A percentile compares a stretch with the other conserved stretches of the same genome.
These are phyloP conservation scores for Dendropsophus ebraccatus DNA, from an alignment of 2,113 vertebrate species.

Conservation along the genomic window DNA sequence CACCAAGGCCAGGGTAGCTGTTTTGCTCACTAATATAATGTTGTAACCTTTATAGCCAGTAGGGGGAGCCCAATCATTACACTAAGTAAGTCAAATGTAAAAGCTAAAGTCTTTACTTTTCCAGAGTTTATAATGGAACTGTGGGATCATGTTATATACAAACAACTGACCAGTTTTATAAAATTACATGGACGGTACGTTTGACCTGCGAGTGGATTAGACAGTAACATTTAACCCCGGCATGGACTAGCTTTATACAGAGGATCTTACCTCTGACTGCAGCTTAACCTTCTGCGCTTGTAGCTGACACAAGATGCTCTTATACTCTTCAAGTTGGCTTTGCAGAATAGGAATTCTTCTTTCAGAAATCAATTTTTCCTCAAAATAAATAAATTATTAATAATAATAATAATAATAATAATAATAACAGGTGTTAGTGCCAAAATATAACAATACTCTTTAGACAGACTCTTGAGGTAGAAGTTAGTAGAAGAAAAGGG, in stretches of 20 bases:
- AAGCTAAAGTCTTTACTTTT: no score
- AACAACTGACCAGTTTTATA: background rate
- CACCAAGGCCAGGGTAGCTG: no score
- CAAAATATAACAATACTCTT: no score
- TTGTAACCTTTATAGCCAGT: no score
- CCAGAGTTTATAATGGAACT: background rate
- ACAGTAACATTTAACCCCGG: background rate
- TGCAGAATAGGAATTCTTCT: constrained; percentile 79
- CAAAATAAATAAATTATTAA: no score
- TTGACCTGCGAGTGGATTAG: background rate
- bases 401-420: no score
- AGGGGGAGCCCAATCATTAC: no score
- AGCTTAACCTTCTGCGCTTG: constrained; percentile 84
- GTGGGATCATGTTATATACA: background rate
- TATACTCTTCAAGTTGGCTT: constrained; percentile 87
- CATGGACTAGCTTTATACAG: background rate
- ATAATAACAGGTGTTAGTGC: no score
- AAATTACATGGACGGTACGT: background rate
- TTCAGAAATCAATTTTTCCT: constrained; percentile 85
- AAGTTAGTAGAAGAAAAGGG: no score
- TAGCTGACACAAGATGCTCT: constrained; percentile 84
- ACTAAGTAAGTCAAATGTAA: no score
- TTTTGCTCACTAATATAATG: no score
- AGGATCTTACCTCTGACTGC: constrained; percentile 80
- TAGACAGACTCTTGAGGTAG: no score